Conservation (phyloP, 2,888 invertebrate genomes). For the Ecdyonurus torrentis region DNA sequence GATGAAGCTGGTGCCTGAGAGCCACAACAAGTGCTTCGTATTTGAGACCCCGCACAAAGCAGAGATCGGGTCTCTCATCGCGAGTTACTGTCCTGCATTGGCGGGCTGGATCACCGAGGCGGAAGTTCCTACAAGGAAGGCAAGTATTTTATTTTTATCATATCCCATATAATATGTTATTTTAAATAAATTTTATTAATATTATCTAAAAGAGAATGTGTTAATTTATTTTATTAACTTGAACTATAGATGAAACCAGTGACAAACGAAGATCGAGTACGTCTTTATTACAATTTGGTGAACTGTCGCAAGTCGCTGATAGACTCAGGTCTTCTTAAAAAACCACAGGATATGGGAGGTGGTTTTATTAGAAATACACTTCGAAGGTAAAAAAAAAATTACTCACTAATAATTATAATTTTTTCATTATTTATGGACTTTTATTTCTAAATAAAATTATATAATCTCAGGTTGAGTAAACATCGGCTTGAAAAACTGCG, state of each 20-base stretch:
- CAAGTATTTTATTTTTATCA: conserved; percentile 22
- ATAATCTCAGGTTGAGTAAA: conserved; percentile 42
- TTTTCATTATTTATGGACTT: no score
- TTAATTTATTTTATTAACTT: conserved; percentile 5
- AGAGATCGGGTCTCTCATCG: conserved; percentile 83
- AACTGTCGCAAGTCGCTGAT: conserved; percentile 67
- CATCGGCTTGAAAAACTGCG: conserved; percentile 63
- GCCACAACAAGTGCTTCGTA: conserved; percentile 71
- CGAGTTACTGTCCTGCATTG: conserved; percentile 74
- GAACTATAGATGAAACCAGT: conserved; percentile 38
- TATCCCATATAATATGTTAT: conserved; percentile 1
- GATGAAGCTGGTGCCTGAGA: conserved; percentile 48
- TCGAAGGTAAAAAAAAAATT: conserved; percentile 39
- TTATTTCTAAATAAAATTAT: background rate
- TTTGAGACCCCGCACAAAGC: conserved; percentile 80
- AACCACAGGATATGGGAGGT: conserved; percentile 70
- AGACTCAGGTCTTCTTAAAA: conserved; percentile 63
- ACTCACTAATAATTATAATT: background rate
- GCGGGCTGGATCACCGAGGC: conserved; percentile 68
- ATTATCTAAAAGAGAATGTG: conserved; percentile 7
- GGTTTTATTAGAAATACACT: conserved; percentile 78
- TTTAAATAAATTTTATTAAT: conserved; percentile 5
- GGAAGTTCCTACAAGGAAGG: conserved; percentile 41
- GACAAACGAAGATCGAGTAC: conserved; percentile 73
- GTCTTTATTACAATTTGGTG: conserved; percentile 74